Conservation (phyloP, 2,113 vertebrate genomes). For the Carollia perspicillata region DNA sequence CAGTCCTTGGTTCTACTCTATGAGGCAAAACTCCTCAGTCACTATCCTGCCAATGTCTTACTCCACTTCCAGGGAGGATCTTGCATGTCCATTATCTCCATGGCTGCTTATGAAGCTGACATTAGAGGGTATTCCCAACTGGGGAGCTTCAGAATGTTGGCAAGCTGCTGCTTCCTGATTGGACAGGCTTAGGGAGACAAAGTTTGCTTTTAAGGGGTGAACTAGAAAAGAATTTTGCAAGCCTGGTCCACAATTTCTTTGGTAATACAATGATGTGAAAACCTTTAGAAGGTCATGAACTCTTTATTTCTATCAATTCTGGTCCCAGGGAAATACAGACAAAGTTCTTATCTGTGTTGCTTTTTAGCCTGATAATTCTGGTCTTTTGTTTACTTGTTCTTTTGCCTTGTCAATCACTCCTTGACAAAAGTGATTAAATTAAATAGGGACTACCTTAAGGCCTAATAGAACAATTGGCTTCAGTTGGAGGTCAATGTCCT, state of each 20-base stretch:
- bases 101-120: background rate
- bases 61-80: background rate
- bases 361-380: background rate
- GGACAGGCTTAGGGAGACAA: background rate
- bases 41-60: background rate
- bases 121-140: background rate
- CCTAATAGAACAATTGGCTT: slow-evolving; percentile 47
- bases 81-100: background rate
- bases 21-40: background rate
- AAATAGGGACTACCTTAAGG: slow-evolving; percentile 45
- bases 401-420: background rate
- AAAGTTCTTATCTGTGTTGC: background rate
- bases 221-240: background rate
- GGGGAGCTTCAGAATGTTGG: background rate
- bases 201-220: background rate
- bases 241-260: background rate
- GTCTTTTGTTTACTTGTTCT: slow-evolving; percentile 34
- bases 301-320: background rate
- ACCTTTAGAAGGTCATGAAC: background rate
- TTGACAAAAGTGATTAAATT: background rate
- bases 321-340: background rate
- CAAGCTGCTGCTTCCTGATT: background rate
- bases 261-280: background rate
- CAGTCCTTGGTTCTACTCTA: background rate
- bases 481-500: slow-evolving; percentile 38